Evolutionary conservation across 2,888 invertebrate species (phyloP), one percentile per base, ranked within the genome.

Genomic region (Crematogaster levior): DNA sequence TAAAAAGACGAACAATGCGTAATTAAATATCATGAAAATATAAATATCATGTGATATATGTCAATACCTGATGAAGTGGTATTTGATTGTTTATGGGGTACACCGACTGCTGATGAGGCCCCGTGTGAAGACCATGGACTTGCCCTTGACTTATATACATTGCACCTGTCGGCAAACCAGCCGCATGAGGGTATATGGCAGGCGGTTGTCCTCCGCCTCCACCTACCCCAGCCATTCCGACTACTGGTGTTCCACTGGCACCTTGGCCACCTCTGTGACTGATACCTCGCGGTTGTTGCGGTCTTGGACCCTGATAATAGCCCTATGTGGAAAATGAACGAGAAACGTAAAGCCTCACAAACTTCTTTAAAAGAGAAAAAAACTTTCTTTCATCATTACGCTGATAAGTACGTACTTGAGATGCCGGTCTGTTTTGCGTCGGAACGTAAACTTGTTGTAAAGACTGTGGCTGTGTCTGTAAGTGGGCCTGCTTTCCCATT

Each of bases 401-500:
- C 34, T 24, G 15, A 48, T 5, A 48, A 53, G 1, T 61, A 87
- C 84, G 83, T 85, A 94, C 94, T 88, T 92, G 93, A 15, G 92
- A 82, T 24, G 91, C 81, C 4, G 92, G 87, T 84, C 94, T 92
- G 1, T 89, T 87, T 83, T 91, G 92, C 79, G 92, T 91, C 56
- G 91, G 86, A 73, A 91, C 90, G 60, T 93, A 94, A 65, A 92
- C 88, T 81, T 90, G 93, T 15, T 91, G 91, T 74, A 93, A 79
- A 51, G 90, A 80, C 61, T 90, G 90, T 21, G 92, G 90, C 81
- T 93, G 94, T 2, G 92, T 85, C 84, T 92, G 93, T 27, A 94
- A 83, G 84, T 94, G 94, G 18, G 92, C 90, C 84, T 93, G 94
- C 86, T 94, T 94, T 75, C 93, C 93, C 94, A 94, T 94, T 87